Evolutionary conservation across 2,888 invertebrate species (phyloP), one percentile per base, ranked within the genome.

Genomic region (Eupithecia subfuscata): DNA sequence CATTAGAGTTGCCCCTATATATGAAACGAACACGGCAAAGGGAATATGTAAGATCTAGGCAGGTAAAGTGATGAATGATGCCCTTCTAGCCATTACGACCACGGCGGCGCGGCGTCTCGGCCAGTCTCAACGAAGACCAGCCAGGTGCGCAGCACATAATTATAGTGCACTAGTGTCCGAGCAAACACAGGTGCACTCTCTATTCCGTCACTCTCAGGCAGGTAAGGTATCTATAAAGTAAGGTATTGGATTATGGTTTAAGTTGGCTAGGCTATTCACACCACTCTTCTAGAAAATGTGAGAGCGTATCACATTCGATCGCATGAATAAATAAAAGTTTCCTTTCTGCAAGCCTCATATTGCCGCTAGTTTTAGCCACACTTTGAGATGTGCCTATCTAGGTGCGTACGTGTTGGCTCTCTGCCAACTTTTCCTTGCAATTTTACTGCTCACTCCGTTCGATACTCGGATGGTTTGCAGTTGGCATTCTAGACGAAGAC

Each of bases 391-490:
- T 68, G 68, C 68, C 67, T 68, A 48, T 63, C 56, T 48, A 52
- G 45, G 70, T 78, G 69, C 74, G 74, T 82, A 86, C 85, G 84
- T 84, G 85, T 84, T 92, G 94, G 94, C 90, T 65, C 67, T 34
- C 63, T 67, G 90, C 94, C 94, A 93, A 90, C 87, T 90, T 92
- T 91, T 90, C 89, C 90, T 87, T 91, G 91, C 91, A 89, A 87
- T 90, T 90, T 91, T 89, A 90, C 89, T 86, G 88, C 84, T 83
- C 78, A 82, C 84, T 81, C 84, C 84, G 86, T 85, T 89, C 88
- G 86, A 90, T 89, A 88, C 88, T 82, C 83, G 84, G 88, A 89
- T 87, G 87, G 89, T 91, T 90, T 87, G 88, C 90, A 90, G 90
- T 85, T 86, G 84, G 84, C 84, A 86, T 88, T 87, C 89, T 91